phyloP scores from a whole-genome alignment of 1,140 invertebrate species.

The Anastrepha ludens region DNA sequence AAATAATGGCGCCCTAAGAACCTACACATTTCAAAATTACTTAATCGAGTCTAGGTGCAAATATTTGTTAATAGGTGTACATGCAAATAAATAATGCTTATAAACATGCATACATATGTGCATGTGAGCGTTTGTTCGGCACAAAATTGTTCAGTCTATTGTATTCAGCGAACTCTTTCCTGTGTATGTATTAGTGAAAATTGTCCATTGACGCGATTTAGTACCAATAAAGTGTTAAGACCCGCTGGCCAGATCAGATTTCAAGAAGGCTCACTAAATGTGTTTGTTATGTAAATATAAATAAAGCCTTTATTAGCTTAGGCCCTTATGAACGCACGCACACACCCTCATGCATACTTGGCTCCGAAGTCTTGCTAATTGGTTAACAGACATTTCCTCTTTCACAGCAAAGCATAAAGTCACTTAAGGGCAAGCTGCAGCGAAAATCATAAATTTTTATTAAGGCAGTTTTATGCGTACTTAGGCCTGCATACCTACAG shows the following conservation, averaged over 20 bases:
- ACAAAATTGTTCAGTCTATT: background rate
- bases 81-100: background rate
- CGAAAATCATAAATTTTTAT: background rate
- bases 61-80: background rate
- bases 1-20: constrained; percentile 6
- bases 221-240: constrained; percentile 22
- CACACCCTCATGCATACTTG: background rate
- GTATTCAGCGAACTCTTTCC: background rate
- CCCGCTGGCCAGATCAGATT: background rate
- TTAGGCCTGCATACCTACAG: too few species aligned
- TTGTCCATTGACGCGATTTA: background rate
- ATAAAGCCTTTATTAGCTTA: constrained; percentile 4
- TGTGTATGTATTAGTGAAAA: background rate
- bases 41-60: background rate
- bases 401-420: background rate
- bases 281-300: constrained; percentile 41
- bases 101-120: background rate
- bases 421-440: background rate
- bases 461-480: background rate
- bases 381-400: background rate
- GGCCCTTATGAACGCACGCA: background rate
- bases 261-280: background rate
- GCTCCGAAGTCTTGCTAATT: background rate
- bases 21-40: background rate
- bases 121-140: background rate